Percentiles rank a stretch among this genome's conserved stretches.
Evolutionary conservation across 2,888 invertebrate species (phyloP).

Genomic region (Serripes groenlandicus): DNA sequence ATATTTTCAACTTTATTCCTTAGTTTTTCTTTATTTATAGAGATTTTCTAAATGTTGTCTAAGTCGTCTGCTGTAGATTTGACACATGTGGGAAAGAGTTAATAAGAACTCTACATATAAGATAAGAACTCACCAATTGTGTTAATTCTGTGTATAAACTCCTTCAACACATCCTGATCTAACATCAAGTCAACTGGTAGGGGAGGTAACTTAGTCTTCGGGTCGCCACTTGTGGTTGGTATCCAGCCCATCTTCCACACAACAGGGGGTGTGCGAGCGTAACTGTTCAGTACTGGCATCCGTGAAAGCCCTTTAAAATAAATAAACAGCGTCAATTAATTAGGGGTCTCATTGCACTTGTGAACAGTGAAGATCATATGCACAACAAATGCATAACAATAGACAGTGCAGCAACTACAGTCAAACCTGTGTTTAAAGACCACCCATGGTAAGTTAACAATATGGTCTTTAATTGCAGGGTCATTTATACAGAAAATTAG

Average conservation of each 20-base stretch:
- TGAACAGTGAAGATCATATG: not conserved
- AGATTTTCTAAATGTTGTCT: not conserved
- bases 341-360: too few relatives aligned
- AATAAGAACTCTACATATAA: not conserved
- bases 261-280: constrained; percentile 89
- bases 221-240: constrained; percentile 88
- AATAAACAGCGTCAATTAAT: too few relatives aligned
- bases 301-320: constrained; percentile 88
- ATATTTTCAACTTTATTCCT: not conserved
- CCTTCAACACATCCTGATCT: constrained; percentile 94
- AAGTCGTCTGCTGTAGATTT: not conserved
- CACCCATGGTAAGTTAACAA: too few relatives aligned
- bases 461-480: too few relatives aligned
- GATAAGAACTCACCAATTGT: constrained; percentile 88
- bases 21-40: not conserved
- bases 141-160: constrained; percentile 90
- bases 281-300: constrained; percentile 90
- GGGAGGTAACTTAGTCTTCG: constrained; percentile 87
- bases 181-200: constrained; percentile 92
- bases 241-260: constrained; percentile 90
- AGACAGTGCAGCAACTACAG: too few relatives aligned
- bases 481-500: too few relatives aligned
- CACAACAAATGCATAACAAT: not conserved
- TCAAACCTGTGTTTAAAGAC: too few relatives aligned
- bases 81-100: not conserved